phyloP scores from a whole-genome alignment of 1,140 invertebrate species.

The Drosophila pseudoobscura region DNA sequence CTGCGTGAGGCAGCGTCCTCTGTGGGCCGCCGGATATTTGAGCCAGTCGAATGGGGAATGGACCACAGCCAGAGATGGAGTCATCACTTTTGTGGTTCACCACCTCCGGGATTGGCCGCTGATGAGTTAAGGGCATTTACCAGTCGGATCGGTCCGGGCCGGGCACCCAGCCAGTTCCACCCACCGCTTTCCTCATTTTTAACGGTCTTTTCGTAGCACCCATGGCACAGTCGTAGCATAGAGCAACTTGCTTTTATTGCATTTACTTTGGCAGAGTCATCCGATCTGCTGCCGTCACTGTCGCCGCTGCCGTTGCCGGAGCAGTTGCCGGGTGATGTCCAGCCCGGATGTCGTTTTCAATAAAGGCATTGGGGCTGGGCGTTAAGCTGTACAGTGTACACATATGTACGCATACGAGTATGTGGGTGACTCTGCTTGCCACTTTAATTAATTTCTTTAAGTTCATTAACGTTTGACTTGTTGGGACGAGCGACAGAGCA shows the following conservation, averaged over 20 bases:
- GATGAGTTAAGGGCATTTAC: slow-evolving; percentile 5
- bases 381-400: slow-evolving; percentile 55
- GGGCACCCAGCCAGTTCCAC: slow-evolving; percentile 5
- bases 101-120: background rate
- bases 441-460: slow-evolving; percentile 81
- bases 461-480: slow-evolving; percentile 80
- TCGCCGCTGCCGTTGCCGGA: slow-evolving; percentile 14
- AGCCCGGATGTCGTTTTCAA: slow-evolving; percentile 73
- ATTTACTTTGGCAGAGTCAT: slow-evolving; percentile 54
- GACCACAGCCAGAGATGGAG: background rate
- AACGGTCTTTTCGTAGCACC: slow-evolving; percentile 35
- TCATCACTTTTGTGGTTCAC: slow-evolving; percentile 3
- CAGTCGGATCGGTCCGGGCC: background rate
- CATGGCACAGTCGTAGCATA: no score
- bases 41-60: no score
- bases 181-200: slow-evolving; percentile 27
- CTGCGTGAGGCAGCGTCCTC: no score
- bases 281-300: slow-evolving; percentile 2
- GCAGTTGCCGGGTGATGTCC: slow-evolving; percentile 43
- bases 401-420: slow-evolving; percentile 9
- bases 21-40: no score
- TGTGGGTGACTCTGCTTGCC: slow-evolving; percentile 25
- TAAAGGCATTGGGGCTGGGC: slow-evolving; percentile 59
- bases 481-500: slow-evolving; percentile 43
- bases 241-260: slow-evolving; percentile 67